phyloP scores from a whole-genome alignment of 2,797 vertebrate genomes.

The Falco rusticolus region DNA sequence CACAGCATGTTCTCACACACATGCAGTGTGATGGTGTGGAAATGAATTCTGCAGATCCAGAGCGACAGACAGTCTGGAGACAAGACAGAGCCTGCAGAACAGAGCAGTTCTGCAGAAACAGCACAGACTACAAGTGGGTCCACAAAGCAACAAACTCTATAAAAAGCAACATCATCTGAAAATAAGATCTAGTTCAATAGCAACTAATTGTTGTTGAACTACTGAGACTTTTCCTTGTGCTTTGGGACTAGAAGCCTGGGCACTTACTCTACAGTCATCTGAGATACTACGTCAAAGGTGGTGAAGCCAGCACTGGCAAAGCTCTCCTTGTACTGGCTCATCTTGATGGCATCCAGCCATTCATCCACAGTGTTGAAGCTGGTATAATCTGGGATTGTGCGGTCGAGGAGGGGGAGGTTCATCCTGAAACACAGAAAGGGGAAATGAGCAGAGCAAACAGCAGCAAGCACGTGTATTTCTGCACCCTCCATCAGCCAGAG shows the following conservation, averaged over 20 bases:
- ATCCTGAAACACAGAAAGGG: conserved; percentile 79
- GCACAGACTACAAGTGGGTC: not conserved
- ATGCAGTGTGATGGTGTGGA: not conserved
- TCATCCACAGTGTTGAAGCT: conserved; percentile 98
- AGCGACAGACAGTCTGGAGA: not conserved
- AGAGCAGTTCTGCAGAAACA: not conserved
- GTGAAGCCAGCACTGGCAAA: conserved; percentile 91
- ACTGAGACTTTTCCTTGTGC: not conserved
- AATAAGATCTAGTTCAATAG: not conserved
- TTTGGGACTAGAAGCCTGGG: not conserved
- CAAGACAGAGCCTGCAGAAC: not conserved
- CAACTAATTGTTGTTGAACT: not conserved
- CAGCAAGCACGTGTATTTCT: not conserved
- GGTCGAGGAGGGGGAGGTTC: conserved; percentile 95
- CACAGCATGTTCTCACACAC: too few species aligned
- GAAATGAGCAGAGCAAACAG: conserved; percentile 8
- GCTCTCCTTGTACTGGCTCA: conserved; percentile 99
- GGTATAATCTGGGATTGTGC: conserved; percentile 96
- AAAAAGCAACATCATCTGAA: not conserved
- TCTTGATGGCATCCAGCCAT: conserved; percentile 99
- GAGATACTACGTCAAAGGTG: conserved; percentile 95
- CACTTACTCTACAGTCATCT: conserved; percentile 99
- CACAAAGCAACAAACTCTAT: not conserved
- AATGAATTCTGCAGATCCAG: not conserved
- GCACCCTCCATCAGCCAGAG: not conserved